Evolutionary conservation across 92 coral and sea anemone genomes (phyloP).

Genomic region (Bergia sp.): DNA sequence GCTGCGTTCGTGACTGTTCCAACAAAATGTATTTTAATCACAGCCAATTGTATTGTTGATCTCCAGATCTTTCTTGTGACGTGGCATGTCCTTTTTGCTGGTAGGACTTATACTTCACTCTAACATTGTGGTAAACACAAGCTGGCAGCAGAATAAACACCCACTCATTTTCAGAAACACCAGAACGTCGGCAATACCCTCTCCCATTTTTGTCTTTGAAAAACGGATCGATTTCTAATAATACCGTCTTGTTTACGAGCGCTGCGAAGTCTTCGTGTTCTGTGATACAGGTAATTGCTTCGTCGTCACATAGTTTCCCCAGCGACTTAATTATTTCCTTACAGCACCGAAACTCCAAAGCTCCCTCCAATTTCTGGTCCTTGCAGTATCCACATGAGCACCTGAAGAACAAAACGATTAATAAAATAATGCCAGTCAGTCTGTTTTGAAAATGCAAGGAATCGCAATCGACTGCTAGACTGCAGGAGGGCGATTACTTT

Average conservation of each 20-base stretch:
- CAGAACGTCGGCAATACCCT: conserved; percentile 9
- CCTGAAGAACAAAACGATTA: neutral
- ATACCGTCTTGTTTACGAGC: conserved; percentile 13
- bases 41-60: neutral
- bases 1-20: no score
- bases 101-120: neutral
- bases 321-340: neutral
- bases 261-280: conserved; percentile 26
- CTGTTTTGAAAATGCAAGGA: neutral
- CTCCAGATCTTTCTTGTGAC: neutral
- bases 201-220: conserved; percentile 14
- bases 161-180: conserved; percentile 4
- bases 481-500: no score
- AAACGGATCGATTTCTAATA: neutral
- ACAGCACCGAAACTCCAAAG: neutral
- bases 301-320: neutral
- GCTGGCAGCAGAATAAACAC: conserved; percentile 23
- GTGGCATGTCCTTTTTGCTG: conserved; percentile 1
- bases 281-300: conserved; percentile 19
- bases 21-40: neutral
- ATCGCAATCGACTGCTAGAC: no score
- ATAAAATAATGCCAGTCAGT: neutral
- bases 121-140: conserved; percentile 19
- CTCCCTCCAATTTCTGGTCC: neutral
- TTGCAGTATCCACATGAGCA: neutral